Percentiles rank a stretch among this genome's conserved stretches.
Conservation (phyloP, 2,888 invertebrate species). For the Phrixothrix hirtus region DNA sequence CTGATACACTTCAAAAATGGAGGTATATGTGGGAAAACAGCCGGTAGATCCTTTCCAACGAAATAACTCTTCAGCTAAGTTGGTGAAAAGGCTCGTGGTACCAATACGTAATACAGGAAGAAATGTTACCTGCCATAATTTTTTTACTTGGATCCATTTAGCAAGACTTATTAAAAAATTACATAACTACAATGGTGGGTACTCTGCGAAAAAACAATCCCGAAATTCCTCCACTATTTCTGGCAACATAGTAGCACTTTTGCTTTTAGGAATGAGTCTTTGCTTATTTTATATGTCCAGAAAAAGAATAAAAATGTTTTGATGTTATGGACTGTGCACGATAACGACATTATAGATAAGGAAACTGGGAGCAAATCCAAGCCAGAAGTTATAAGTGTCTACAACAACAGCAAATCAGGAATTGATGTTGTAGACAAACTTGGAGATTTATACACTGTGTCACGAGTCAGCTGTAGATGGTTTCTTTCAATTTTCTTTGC, state of each 20-base stretch:
- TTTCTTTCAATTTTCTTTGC: no score
- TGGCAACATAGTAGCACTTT: background rate
- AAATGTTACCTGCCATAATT: constrained; percentile 27
- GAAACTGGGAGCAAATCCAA: no score
- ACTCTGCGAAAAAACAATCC: constrained; percentile 8
- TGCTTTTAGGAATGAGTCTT: background rate
- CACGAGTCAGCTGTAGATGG: no score
- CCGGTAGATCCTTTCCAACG: background rate
- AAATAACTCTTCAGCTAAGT: background rate
- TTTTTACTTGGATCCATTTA: constrained; percentile 10
- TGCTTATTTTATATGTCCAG: background rate
- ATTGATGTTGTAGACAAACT: no score
- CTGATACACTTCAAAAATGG: background rate
- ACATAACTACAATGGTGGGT: constrained; percentile 3
- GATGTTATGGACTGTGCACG: constrained; percentile 1
- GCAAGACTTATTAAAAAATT: constrained; percentile 7
- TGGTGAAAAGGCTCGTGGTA: background rate
- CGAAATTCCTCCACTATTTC: constrained; percentile 4
- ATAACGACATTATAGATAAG: background rate
- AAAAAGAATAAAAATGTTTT: constrained; percentile 4
- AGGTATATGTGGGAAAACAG: background rate
- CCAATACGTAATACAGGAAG: constrained; percentile 26
- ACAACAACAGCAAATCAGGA: no score
- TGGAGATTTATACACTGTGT: no score
- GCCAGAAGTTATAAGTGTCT: no score